Evolutionary conservation across 2,113 vertebrate species (phyloP).

Genomic region (Thermophis baileyi): DNA sequence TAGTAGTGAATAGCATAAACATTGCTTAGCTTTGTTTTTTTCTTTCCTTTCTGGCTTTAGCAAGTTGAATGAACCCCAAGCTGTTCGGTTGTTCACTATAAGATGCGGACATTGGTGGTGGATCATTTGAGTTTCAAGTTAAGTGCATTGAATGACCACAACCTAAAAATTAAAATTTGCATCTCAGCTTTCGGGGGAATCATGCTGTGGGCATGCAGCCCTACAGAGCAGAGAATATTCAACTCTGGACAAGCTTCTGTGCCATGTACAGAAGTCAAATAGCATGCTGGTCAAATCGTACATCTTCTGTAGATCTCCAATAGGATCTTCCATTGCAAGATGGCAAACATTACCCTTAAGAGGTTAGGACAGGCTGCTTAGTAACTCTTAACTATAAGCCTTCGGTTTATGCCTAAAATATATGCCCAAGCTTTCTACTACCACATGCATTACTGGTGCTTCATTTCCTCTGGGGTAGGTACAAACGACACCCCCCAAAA

Average conservation of each 20-base stretch:
- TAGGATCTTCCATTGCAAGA: background rate
- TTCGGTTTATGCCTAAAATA: background rate
- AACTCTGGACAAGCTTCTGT: background rate
- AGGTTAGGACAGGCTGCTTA: background rate
- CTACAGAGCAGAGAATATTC: background rate
- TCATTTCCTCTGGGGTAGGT: background rate
- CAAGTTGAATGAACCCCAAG: background rate
- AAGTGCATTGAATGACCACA: background rate
- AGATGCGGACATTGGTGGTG: background rate
- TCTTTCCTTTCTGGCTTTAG: no score
- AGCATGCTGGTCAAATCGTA: background rate
- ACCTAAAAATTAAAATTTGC: background rate
- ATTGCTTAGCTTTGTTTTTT: background rate
- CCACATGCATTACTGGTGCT: background rate
- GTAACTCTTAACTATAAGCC: background rate
- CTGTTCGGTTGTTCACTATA: background rate
- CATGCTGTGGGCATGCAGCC: background rate
- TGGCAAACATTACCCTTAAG: background rate
- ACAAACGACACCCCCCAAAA: background rate
- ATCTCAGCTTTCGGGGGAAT: background rate
- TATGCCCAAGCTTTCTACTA: background rate
- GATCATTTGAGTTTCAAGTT: background rate
- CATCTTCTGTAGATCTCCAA: background rate
- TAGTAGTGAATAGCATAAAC: background rate
- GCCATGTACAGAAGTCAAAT: background rate